Base-by-base conservation (phyloP, 1,140 invertebrate genomes). In the Atta texana region DNA sequence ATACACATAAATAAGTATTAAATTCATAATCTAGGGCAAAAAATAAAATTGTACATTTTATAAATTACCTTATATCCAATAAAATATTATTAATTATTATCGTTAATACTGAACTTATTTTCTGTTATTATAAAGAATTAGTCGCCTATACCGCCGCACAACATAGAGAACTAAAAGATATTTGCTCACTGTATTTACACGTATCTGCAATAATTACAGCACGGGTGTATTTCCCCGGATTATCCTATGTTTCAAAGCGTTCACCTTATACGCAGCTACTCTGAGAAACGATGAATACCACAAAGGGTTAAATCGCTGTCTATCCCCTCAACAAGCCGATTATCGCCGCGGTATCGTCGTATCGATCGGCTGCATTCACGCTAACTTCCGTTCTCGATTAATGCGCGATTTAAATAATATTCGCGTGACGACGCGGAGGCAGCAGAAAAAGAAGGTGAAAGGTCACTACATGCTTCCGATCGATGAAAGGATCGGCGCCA, bases 311-410 rank as follows among this genome's bases (percentile, higher is more conserved):
- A 84, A 86, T 63, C 69, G 34, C 44, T 76, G 31, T 87, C 71
- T 87, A 57, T 31, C 64, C 75, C 75, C 14, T 80, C 51, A 51
- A 86, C 63, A 44, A 78, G 81, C 75, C 77, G 69, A 84, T 87
- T 75, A 55, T 21, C 44, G 55, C 55, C 66, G 51, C 75, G 64
- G 49, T 78, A 69, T 84, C 88, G 85, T 87, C 88, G 85, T 87
- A 90, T 90, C 89, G 89, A 89, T 89, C 88, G 68, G 55, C 89
- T 89, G 89, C 77, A 89, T 87, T 84, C 89, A 78, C 77, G 89
- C 88, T 82, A 89, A 39, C 76, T 71, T 68, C 84, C 68, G 84
- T 76, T 87, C 84, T 51, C 85, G 88, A 82, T 87, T 89, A 89
- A 69, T 81, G 74, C 55, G 51, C 77, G 69, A 72, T 89, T 90